Percentiles rank a stretch among this genome's conserved stretches.
Conservation (phyloP, 1,140 invertebrate species). For the Wasmannia auropunctata region DNA sequence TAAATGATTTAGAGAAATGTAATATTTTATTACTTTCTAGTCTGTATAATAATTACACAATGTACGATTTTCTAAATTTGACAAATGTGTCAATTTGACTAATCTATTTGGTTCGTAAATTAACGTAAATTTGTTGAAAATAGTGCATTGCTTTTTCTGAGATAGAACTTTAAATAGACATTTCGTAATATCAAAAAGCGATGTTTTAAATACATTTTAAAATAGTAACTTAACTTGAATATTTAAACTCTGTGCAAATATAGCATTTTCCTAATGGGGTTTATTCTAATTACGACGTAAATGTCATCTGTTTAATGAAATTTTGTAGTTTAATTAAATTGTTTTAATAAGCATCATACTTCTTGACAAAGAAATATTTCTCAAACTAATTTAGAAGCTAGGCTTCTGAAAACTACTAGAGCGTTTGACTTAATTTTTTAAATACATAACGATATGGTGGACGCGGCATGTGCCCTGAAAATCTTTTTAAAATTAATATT, state of each 20-base stretch:
- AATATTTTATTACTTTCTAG: background rate
- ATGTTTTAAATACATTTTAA: background rate
- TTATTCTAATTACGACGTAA: slow-evolving; percentile 12
- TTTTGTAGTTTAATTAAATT: slow-evolving; percentile 49
- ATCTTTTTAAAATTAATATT: background rate
- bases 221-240: background rate
- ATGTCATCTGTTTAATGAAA: slow-evolving; percentile 14
- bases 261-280: background rate
- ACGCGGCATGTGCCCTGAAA: slow-evolving; percentile 15
- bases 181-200: background rate
- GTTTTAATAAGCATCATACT: slow-evolving; percentile 13
- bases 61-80: background rate
- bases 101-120: background rate
- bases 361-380: slow-evolving; percentile 27
- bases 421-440: slow-evolving; percentile 44
- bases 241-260: slow-evolving; percentile 9
- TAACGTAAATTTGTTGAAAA: background rate
- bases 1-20: background rate
- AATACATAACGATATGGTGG: slow-evolving; percentile 6
- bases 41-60: background rate
- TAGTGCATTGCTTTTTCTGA: background rate
- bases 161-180: background rate
- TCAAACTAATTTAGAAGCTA: background rate
- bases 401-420: background rate
- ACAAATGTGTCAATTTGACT: too few species aligned